Evolutionary conservation across 2,888 invertebrate species (phyloP).

Genomic region (Callyntrura sp.): DNA sequence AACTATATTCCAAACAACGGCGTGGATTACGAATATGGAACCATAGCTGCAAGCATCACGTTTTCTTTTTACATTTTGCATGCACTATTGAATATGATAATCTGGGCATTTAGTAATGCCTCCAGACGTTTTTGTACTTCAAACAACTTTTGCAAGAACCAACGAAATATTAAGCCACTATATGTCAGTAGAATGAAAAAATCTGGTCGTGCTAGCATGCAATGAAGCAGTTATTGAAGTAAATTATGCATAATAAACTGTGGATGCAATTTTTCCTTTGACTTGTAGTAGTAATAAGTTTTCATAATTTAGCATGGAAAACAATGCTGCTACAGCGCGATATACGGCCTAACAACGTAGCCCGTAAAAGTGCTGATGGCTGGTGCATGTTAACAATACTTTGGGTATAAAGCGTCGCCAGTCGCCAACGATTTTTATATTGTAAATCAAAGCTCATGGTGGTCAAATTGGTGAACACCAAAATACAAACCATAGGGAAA

Average conservation of each 20-base stretch:
- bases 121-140: not conserved
- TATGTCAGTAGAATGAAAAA: conserved; percentile 32
- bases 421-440: too few relatives aligned
- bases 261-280: conserved; percentile 63
- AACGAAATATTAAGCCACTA: not conserved
- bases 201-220: conserved; percentile 58
- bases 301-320: conserved; percentile 31
- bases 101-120: not conserved
- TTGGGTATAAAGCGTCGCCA: too few relatives aligned
- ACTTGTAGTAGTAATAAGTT: conserved; percentile 46
- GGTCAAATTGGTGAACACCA: too few relatives aligned
- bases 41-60: conserved; percentile 57
- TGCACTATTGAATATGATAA: not conserved
- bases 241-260: conserved; percentile 69
- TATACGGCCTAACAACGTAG: not conserved
- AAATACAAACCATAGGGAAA: too few relatives aligned
- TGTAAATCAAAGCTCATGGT: not conserved
- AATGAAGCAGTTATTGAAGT: conserved; percentile 61
- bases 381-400: not conserved
- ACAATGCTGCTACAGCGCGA: not conserved
- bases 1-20: not conserved
- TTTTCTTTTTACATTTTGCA: conserved; percentile 58
- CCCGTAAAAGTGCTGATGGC: not conserved
- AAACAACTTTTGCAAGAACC: not conserved
- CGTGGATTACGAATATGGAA: not conserved